A percentile compares a stretch with the other conserved stretches of the same genome.
Conservation (phyloP, 2,888 invertebrate genomes). For the Torymus auratus region DNA sequence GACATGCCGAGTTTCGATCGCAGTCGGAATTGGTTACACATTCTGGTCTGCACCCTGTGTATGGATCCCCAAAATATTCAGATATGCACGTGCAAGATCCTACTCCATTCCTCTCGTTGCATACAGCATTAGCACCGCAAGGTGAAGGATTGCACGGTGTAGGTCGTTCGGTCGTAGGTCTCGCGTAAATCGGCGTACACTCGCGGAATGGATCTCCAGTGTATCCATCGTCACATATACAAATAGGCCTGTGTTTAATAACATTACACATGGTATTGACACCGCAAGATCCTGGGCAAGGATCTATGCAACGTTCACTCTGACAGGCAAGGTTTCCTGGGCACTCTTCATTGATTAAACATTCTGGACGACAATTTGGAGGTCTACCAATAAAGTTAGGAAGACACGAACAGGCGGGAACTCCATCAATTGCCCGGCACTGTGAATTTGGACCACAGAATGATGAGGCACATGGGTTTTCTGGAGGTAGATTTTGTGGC, state of each 20-base stretch:
- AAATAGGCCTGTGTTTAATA: slow-evolving; percentile 89
- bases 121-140: slow-evolving; percentile 90
- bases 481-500: slow-evolving; percentile 62
- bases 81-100: slow-evolving; percentile 90
- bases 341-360: slow-evolving; percentile 90
- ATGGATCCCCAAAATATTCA: slow-evolving; percentile 92
- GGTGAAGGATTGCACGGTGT: slow-evolving; percentile 90
- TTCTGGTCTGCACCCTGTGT: slow-evolving; percentile 90
- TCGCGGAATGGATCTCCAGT: slow-evolving; percentile 91
- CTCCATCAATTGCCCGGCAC: slow-evolving; percentile 86
- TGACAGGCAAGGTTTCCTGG: slow-evolving; percentile 89
- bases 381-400: slow-evolving; percentile 88
- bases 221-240: slow-evolving; percentile 88
- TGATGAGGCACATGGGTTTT: slow-evolving; percentile 88
- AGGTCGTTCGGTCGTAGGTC: slow-evolving; percentile 79
- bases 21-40: slow-evolving; percentile 92
- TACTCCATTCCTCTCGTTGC: slow-evolving; percentile 88
- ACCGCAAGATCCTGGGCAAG: slow-evolving; percentile 92
- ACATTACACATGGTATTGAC: slow-evolving; percentile 87
- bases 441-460: slow-evolving; percentile 92
- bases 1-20: slow-evolving; percentile 85
- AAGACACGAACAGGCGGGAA: slow-evolving; percentile 88
- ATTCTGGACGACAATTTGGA: slow-evolving; percentile 92
- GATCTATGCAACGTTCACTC: slow-evolving; percentile 88
- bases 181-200: slow-evolving; percentile 78